A percentile compares a stretch with the other conserved stretches of the same genome.
Evolutionary conservation across 2,888 invertebrate genomes (phyloP).

Genomic region (Cenopis cana): DNA sequence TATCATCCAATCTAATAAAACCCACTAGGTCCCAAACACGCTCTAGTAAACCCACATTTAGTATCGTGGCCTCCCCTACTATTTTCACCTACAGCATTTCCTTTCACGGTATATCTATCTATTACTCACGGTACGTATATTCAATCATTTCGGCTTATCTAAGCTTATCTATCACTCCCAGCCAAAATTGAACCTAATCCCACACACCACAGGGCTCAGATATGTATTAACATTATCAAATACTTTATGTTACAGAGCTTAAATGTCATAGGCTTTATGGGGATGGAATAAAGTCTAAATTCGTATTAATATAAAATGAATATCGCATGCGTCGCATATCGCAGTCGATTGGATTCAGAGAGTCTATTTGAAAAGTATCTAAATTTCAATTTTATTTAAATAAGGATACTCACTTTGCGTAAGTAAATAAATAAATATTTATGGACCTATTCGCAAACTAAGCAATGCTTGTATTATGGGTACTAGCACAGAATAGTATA

Average conservation of each 20-base stretch:
- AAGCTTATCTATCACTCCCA: background rate
- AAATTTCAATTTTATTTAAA: too few relatives aligned
- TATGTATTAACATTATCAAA: background rate
- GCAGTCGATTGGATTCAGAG: too few relatives aligned
- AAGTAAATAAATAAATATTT: too few relatives aligned
- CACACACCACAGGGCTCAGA: background rate
- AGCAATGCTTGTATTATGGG: too few relatives aligned
- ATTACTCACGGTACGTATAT: background rate
- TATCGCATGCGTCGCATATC: background rate
- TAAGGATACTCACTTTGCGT: too few relatives aligned
- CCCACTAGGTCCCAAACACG: too few relatives aligned
- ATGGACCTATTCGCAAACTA: too few relatives aligned
- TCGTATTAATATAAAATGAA: background rate
- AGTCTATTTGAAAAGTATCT: too few relatives aligned
- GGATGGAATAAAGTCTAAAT: background rate
- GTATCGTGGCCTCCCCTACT: too few relatives aligned
- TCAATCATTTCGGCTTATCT: slow-evolving; percentile 7
- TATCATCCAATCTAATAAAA: too few relatives aligned
- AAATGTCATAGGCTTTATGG: background rate
- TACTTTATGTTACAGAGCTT: background rate
- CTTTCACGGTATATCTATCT: background rate
- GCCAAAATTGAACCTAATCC: background rate
- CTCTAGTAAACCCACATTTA: too few relatives aligned
- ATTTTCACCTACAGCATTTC: background rate
- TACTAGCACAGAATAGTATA: too few relatives aligned